Conservation (phyloP, 2,888 invertebrate species). For the Encarsia formosa region DNA sequence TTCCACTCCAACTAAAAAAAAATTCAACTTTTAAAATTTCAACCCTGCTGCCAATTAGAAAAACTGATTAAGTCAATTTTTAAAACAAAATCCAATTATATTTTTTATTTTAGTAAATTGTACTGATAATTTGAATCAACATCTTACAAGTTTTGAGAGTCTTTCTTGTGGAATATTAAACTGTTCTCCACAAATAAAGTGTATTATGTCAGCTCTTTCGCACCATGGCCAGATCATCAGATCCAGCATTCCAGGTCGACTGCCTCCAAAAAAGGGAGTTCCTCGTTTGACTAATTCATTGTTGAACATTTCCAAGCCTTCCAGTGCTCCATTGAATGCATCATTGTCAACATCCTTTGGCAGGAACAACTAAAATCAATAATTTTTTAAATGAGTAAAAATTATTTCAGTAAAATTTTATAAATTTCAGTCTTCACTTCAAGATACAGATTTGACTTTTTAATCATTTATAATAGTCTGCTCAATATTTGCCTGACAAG, state of each 20-base stretch:
- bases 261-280: conserved; percentile 48
- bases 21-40: not conserved
- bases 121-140: no score
- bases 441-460: no score
- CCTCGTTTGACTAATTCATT: conserved; percentile 46
- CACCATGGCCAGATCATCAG: conserved; percentile 52
- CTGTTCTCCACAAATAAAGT: conserved; percentile 59
- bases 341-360: conserved; percentile 44
- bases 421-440: no score
- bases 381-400: no score
- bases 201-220: conserved; percentile 56
- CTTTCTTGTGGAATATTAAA: conserved; percentile 64
- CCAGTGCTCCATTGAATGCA: conserved; percentile 40
- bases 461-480: no score
- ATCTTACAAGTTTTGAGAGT: conserved; percentile 64
- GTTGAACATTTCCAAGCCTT: conserved; percentile 45
- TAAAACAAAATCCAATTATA: no score
- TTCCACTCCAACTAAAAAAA: conserved; percentile 62
- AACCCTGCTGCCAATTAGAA: not conserved
- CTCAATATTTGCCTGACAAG: no score
- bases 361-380: conserved; percentile 34
- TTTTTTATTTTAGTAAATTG: no score
- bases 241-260: conserved; percentile 47
- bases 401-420: no score
- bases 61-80: not conserved